Evolutionary conservation across 2,888 invertebrate species (phyloP), one percentile per base, ranked within the genome.

Genomic region (Ischnura elegans): DNA sequence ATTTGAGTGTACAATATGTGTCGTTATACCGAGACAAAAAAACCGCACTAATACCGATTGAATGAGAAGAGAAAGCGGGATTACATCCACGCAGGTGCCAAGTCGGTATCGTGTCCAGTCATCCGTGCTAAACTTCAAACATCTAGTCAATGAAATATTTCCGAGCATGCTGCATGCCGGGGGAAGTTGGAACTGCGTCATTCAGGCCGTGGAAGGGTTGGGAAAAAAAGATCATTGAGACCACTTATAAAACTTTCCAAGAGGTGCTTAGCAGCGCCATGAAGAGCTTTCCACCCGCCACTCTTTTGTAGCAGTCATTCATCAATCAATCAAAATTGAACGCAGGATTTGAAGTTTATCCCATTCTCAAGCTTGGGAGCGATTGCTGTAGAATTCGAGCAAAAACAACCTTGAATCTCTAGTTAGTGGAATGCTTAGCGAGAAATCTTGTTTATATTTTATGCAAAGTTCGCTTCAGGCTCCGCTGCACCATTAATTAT

Each of bases 141-240:
- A 76, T 76, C 76, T 13, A 76, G 76, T 76, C 13, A 76, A 76
- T 76, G 76, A 76, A 76, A 76, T 76, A 76, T 36, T 76, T 76
- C 76, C 76, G 25, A 76, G 76, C 36, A 25, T 25, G 76, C 10
- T n/a, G 21, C 61, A 61, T n/a, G 61, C 61, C 25, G 29, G 36
- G 76, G 16, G 76, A 76, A 76, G 76, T 36, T 76, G 76, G 76
- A 76, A 76, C 76, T 76, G 76, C 76, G 76, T 76, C 76, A 76
- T 76, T 76, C 36, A 2, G 36, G 36, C 76, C 76, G 36, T 13
- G 13, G 76, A 13, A 10, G n/a, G n/a, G n/a, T n/a, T n/a, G n/a
- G n/a, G 76, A 25, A 36, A 76, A 16, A 76, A 76, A 76, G 36
- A 76, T 1, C 0, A 6, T n/a, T 3, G 36, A 4, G 29, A 76